Evolutionary conservation across 2,797 vertebrate genomes (phyloP).

Genomic region (Sebastes dallii): DNA sequence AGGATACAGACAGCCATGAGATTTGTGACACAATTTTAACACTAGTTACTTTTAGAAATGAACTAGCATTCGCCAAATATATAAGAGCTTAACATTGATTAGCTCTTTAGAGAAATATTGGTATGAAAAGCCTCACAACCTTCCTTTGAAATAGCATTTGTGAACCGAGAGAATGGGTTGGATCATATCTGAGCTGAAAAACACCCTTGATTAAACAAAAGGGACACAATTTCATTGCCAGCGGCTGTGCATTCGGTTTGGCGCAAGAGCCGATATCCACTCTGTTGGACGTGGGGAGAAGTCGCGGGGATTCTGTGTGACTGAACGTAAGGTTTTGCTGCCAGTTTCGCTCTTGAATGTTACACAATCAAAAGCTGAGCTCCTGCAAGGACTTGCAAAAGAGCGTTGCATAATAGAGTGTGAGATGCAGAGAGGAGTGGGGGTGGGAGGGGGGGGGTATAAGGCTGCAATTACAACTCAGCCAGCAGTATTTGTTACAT

Average conservation of each 20-base stretch:
- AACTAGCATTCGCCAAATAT: background rate
- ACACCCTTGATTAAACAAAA: constrained; percentile 18
- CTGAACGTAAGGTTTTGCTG: constrained; percentile 34
- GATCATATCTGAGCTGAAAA: constrained; percentile 1
- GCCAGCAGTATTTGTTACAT: constrained; percentile 1
- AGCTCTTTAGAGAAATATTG: background rate
- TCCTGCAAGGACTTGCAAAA: constrained; percentile 68
- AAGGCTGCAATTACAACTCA: constrained; percentile 44
- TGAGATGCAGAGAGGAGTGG: constrained; percentile 8
- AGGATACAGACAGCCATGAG: background rate
- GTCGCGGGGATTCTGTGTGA: background rate
- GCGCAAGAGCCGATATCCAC: background rate
- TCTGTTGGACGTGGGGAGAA: background rate
- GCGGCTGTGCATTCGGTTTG: background rate
- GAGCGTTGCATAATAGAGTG: constrained; percentile 60
- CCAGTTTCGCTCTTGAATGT: constrained; percentile 43
- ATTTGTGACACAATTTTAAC: background rate
- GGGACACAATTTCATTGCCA: background rate
- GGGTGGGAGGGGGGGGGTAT: background rate
- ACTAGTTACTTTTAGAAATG: background rate
- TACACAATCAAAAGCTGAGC: constrained; percentile 65
- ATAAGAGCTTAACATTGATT: background rate
- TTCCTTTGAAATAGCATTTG: background rate
- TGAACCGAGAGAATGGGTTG: background rate
- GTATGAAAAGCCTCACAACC: background rate